A percentile compares a stretch with the other conserved stretches of the same genome.
Evolutionary conservation across 2,888 invertebrate species (phyloP).

Genomic region (Andrena flavipes): DNA sequence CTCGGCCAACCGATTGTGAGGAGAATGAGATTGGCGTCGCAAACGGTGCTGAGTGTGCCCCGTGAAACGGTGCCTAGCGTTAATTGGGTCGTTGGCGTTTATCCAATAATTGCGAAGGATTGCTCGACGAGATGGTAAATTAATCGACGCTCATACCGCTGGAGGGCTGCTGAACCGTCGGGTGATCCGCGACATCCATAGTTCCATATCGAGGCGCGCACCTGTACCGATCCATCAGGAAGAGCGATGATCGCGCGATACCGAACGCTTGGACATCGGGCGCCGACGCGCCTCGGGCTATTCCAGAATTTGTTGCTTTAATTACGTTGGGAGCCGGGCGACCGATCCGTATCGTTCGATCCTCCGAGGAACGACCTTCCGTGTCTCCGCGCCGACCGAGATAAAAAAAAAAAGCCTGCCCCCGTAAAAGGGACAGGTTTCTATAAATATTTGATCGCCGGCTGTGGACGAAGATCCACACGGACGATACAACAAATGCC

Average conservation of each 20-base stretch:
- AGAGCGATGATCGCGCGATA: constrained; percentile 78
- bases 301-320: constrained; percentile 74
- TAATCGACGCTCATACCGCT: constrained; percentile 30
- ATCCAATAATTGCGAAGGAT: constrained; percentile 56
- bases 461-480: constrained; percentile 35
- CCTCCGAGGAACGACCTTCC: constrained; percentile 49
- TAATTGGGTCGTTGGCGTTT: constrained; percentile 66
- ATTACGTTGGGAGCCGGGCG: constrained; percentile 68
- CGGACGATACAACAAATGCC: constrained; percentile 36
- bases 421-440: constrained; percentile 35
- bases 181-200: constrained; percentile 62
- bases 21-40: neutral
- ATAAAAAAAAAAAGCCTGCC: constrained; percentile 30
- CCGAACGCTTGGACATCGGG: constrained; percentile 70
- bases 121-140: constrained; percentile 45
- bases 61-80: constrained; percentile 24
- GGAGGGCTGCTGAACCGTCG: constrained; percentile 32
- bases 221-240: constrained; percentile 81
- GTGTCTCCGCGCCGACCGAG: constrained; percentile 29
- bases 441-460: constrained; percentile 57
- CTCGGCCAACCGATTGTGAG: neutral
- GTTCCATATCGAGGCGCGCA: constrained; percentile 76
- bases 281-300: constrained; percentile 64
- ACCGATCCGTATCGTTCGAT: constrained; percentile 65
- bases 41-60: neutral